Base-by-base conservation (phyloP, 2,113 vertebrate genomes). In the Potamarius usumacintae region DNA sequence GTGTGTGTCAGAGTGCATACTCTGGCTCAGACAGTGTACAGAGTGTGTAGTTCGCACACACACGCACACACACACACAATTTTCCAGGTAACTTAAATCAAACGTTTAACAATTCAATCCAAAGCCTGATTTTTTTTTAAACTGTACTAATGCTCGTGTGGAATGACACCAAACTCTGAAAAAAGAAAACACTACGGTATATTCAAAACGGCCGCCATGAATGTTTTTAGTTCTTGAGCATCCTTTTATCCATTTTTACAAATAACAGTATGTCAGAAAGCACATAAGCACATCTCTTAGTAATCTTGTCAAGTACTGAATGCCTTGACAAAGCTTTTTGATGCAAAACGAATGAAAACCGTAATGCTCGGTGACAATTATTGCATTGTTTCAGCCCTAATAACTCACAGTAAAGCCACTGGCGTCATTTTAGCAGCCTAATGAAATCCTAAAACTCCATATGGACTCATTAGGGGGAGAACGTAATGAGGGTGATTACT, bases 401-500 rank as follows among this genome's bases (percentile, higher is more conserved):
- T 80, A 80, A 80, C 15, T 80, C 78, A 60, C 78, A 80, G 55
- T 34, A 80, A 65, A 80, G 82, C 62, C 58, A 86, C 50, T 79
- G 53, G 82, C 65, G 50, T 48, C 60, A 50, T 79, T 84, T 88
- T 92, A 91, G 91, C 87, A 92, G 87, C 92, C 88, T 92, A 93
- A 93, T 94, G 91, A 93, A 94, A 94, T 92, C 93, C 92, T 92
- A 92, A 93, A 86, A 92, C 83, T 92, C 92, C 92, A 93, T 91
- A 90, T 89, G 90, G 88, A 91, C 90, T 93, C 91, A 91, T 92
- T 92, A 88, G 92, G 92, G 91, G 94, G 86, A 87, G 87, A 84
- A 91, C 89, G 90, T 93, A 94, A 94, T 94, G 91, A 94, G 89
- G 93, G 92, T 86, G 92, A 95, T 95, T 95, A 93, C 94, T 95